Base-by-base conservation (phyloP, 2,113 vertebrate species). In the Onychorhynchus coronatus region DNA sequence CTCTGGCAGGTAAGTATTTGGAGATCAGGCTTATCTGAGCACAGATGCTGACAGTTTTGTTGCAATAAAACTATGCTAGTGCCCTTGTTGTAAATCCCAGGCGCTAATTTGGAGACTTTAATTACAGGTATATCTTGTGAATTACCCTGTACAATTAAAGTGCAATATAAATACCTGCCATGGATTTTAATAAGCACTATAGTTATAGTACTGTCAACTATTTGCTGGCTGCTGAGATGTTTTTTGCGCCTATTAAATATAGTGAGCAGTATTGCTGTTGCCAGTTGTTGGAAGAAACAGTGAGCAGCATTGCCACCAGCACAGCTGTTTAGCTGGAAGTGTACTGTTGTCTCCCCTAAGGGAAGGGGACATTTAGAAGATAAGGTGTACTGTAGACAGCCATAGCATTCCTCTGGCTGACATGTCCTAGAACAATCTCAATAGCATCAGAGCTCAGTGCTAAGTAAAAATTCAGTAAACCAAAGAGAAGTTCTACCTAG, bases 131-230 rank as follows among this genome's bases (percentile, higher is more conserved):
- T 79, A 35, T 80, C 76, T 80, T 76, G 46, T 46, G 55, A 80
- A 67, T 85, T 92, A 58, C 75, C 74, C 82, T 67, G 44, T 72
- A 81, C 72, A 86, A 76, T 96, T 92, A 76, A 91, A 93, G 81
- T 44, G 62, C 58, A 65, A 31, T 85, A 89, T 89, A 94, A 94
- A 91, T 89, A 89, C 58, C 61, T 89, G 81, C 28, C 42, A n/a
- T 2, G 27, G 35, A 68, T 93, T 91, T 93, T 78, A 81, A 89
- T 66, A 63, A 74, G 50, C 18, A 55, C 30, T 39, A 12, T 33
- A 70, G 49, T 55, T 46, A 39, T 30, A 35, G 33, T 42, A 75
- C 33, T 84, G 59, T 50, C 47, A 87, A 25, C 46, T 68, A 23
- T 42, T 15, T 79, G 49, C 72, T 92, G 55, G n/a, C 46, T 92